phyloP scores from a whole-genome alignment of 2,888 invertebrate species.

The Perizoma affinitatum region DNA sequence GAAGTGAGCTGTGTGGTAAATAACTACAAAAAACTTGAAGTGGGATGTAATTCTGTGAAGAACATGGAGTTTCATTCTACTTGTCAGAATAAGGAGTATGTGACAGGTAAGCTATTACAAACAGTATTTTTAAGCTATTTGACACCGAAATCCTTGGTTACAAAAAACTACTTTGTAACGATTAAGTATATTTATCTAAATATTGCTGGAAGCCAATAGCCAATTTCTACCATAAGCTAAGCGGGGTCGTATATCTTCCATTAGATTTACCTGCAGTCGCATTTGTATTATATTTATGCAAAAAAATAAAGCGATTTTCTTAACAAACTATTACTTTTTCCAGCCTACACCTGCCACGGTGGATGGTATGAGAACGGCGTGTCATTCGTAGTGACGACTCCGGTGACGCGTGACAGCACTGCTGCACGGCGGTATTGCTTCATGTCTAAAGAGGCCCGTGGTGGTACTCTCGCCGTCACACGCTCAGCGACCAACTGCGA shows the following conservation, averaged over 20 bases:
- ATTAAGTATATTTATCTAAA: too few species aligned
- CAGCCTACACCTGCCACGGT: constrained; percentile 95
- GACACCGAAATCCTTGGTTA: too few species aligned
- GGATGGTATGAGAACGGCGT: constrained; percentile 95
- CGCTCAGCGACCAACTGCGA: constrained; percentile 87
- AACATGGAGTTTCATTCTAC: constrained; percentile 91
- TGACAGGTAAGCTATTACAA: constrained; percentile 83
- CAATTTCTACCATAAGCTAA: too few species aligned
- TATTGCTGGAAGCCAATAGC: too few species aligned
- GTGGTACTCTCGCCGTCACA: constrained; percentile 77
- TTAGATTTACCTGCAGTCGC: too few species aligned
- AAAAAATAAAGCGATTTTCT: too few species aligned
- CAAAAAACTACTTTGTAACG: too few species aligned
- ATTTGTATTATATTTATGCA: too few species aligned
- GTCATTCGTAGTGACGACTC: constrained; percentile 92
- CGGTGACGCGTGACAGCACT: constrained; percentile 86
- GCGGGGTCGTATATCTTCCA: too few species aligned
- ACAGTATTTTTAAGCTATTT: too few species aligned
- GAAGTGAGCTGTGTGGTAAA: constrained; percentile 77
- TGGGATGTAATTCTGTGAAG: constrained; percentile 90
- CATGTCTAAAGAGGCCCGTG: constrained; percentile 88
- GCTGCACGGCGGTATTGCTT: constrained; percentile 90
- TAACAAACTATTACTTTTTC: constrained; percentile 22
- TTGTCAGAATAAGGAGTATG: constrained; percentile 87
- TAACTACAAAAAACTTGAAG: constrained; percentile 87